Conservation (phyloP, 1,140 invertebrate genomes). For the Drosophila biarmipes region DNA sequence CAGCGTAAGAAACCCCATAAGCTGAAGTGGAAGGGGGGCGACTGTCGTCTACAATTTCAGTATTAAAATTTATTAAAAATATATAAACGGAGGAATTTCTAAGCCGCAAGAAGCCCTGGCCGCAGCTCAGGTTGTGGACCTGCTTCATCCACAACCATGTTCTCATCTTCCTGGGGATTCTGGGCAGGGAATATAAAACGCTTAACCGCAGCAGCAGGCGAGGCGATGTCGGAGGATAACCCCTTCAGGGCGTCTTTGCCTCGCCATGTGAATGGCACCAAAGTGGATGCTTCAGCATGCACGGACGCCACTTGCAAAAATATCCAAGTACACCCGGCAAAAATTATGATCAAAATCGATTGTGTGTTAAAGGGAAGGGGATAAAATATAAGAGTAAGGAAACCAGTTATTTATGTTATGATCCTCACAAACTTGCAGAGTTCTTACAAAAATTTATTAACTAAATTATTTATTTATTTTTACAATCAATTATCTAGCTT, state of each 20-base stretch:
- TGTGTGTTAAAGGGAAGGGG: too few species aligned
- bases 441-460: too few species aligned
- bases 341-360: neutral
- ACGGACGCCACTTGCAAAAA: conserved; percentile 72
- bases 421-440: too few species aligned
- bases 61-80: conserved; percentile 82
- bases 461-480: too few species aligned
- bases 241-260: conserved; percentile 45
- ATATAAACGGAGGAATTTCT: conserved; percentile 69
- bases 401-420: too few species aligned
- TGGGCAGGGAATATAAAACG: conserved; percentile 63
- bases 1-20: conserved; percentile 64
- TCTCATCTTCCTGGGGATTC: conserved; percentile 17
- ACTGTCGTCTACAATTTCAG: conserved; percentile 69
- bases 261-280: conserved; percentile 71
- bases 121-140: conserved; percentile 41
- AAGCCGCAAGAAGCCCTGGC: conserved; percentile 56
- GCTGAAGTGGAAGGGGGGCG: neutral
- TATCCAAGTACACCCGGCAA: conserved; percentile 1
- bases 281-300: conserved; percentile 81
- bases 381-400: too few species aligned
- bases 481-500: too few species aligned
- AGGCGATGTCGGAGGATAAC: conserved; percentile 1
- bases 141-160: conserved; percentile 9
- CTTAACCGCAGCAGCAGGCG: conserved; percentile 62